Percentiles rank a stretch among this genome's conserved stretches.
Conservation (phyloP, 2,797 vertebrate species). For the Brachymystax lenok region DNA sequence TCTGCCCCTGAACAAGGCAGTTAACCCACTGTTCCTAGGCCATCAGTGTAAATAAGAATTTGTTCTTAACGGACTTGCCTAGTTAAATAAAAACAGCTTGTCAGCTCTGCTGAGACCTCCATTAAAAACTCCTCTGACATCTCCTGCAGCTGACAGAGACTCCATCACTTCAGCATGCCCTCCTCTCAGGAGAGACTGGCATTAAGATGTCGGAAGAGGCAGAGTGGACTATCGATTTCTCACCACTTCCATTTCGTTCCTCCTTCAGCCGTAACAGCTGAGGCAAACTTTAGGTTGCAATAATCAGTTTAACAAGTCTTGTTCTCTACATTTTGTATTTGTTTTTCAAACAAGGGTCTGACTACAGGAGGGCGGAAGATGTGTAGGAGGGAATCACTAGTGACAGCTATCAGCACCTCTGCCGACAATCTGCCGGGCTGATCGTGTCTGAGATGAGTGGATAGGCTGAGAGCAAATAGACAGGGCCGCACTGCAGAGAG, state of each 20-base stretch:
- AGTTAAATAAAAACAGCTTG: slow-evolving; percentile 6
- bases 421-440: slow-evolving; percentile 51
- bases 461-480: slow-evolving; percentile 28
- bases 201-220: slow-evolving; percentile 77
- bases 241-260: slow-evolving; percentile 57
- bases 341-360: slow-evolving; percentile 63
- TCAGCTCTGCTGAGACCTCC: slow-evolving; percentile 57
- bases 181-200: slow-evolving; percentile 60
- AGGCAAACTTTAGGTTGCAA: slow-evolving; percentile 53
- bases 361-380: slow-evolving; percentile 16
- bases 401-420: slow-evolving; percentile 66
- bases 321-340: slow-evolving; percentile 72
- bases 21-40: too few species aligned
- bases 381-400: slow-evolving; percentile 64
- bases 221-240: slow-evolving; percentile 77
- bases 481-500: slow-evolving; percentile 19
- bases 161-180: slow-evolving; percentile 70
- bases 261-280: slow-evolving; percentile 38
- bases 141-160: slow-evolving; percentile 69
- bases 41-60: too few species aligned
- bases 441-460: slow-evolving; percentile 46
- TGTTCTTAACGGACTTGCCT: too few species aligned
- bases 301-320: slow-evolving; percentile 65
- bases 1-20: too few species aligned
- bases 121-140: slow-evolving; percentile 75